Percentiles rank a stretch among this genome's conserved stretches.
Conservation (phyloP, 2,888 invertebrate genomes). For the Furcula furcula region DNA sequence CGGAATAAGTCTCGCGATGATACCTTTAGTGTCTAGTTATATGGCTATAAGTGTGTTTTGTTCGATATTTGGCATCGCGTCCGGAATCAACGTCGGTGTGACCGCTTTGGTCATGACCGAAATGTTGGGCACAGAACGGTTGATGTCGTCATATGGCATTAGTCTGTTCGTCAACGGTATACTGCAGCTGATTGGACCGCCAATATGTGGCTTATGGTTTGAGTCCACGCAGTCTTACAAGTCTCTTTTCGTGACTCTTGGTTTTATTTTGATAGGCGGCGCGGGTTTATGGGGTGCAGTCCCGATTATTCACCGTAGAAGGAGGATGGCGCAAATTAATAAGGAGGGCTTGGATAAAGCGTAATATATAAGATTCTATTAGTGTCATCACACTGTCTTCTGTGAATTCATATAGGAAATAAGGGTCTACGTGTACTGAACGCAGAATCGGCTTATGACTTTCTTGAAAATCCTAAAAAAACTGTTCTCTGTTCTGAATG, state of each 20-base stretch:
- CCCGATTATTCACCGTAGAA: slow-evolving; percentile 83
- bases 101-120: slow-evolving; percentile 95
- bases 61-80: slow-evolving; percentile 89
- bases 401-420: too few species aligned
- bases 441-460: too few species aligned
- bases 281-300: slow-evolving; percentile 88
- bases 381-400: background rate
- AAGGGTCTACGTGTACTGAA: too few species aligned
- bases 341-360: slow-evolving; percentile 38
- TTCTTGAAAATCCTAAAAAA: too few species aligned
- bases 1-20: slow-evolving; percentile 86
- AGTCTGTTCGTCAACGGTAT: slow-evolving; percentile 93
- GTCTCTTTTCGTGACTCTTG: slow-evolving; percentile 87
- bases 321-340: slow-evolving; percentile 36
- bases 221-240: slow-evolving; percentile 84
- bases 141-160: slow-evolving; percentile 93
- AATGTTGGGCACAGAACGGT: slow-evolving; percentile 90
- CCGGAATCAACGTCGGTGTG: slow-evolving; percentile 92
- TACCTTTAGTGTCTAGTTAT: slow-evolving; percentile 87
- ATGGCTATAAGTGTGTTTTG: slow-evolving; percentile 85
- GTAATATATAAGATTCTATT: too few species aligned
- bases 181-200: slow-evolving; percentile 90
- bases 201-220: slow-evolving; percentile 89
- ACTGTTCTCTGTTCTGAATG: too few species aligned
- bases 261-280: slow-evolving; percentile 87